Percentiles rank a stretch among this genome's conserved stretches.
phyloP scores from a whole-genome alignment of 92 coral and sea anemone genomes.

The Epizoanthus stellaris region DNA sequence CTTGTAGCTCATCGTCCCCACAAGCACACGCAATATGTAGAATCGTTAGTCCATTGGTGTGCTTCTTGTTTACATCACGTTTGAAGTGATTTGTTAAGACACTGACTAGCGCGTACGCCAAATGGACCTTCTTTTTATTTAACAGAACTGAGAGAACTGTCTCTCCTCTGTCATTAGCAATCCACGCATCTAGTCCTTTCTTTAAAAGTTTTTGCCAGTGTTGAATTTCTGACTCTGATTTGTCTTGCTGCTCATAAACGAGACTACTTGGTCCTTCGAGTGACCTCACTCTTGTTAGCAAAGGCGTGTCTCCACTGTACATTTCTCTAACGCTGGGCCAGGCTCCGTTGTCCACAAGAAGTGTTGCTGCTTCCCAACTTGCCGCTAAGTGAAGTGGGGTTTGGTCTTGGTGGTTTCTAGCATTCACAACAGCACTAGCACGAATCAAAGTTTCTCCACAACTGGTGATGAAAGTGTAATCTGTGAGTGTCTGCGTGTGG shows the following conservation, averaged over 20 bases:
- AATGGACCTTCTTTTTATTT: not conserved
- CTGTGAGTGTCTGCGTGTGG: not conserved
- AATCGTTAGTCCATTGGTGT: constrained; percentile 45
- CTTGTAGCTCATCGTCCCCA: constrained; percentile 35
- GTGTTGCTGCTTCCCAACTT: constrained; percentile 26
- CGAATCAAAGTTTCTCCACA: constrained; percentile 27
- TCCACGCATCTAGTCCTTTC: constrained; percentile 40
- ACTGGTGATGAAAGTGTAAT: constrained; percentile 16
- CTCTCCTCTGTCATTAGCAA: constrained; percentile 1
- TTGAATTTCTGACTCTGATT: not conserved
- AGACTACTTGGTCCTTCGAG: constrained; percentile 6
- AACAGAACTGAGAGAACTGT: constrained; percentile 23
- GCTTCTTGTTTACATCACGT: constrained; percentile 29
- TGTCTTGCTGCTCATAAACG: constrained; percentile 7
- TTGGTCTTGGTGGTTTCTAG: constrained; percentile 19
- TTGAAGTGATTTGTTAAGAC: not conserved
- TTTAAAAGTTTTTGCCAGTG: constrained; percentile 35
- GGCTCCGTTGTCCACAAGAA: constrained; percentile 32
- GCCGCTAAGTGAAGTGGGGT: constrained; percentile 34
- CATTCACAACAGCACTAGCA: constrained; percentile 31
- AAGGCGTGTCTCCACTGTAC: constrained; percentile 20
- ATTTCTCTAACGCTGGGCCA: constrained; percentile 16
- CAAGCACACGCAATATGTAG: constrained; percentile 25
- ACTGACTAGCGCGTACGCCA: constrained; percentile 16
- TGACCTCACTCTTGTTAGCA: constrained; percentile 32